phyloP scores from a whole-genome alignment of 2,797 vertebrate species.

The Scolopax bukidnonensis region DNA sequence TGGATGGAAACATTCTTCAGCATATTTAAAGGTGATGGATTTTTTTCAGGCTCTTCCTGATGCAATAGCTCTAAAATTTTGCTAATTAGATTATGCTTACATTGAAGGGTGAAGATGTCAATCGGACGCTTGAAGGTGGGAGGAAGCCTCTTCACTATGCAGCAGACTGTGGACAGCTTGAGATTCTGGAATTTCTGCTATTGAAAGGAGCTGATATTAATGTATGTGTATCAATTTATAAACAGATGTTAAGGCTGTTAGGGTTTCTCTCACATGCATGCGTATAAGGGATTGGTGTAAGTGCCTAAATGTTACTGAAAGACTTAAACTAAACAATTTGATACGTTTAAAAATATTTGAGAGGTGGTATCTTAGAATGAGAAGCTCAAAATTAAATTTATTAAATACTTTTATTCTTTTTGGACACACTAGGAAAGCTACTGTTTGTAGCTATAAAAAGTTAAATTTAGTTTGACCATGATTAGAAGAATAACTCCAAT shows the following conservation, averaged over 20 bases:
- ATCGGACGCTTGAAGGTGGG: constrained; percentile 87
- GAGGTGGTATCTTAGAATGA: neutral
- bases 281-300: neutral
- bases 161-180: constrained; percentile 90
- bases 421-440: neutral
- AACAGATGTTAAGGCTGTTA: neutral
- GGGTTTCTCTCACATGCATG: neutral
- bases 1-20: neutral
- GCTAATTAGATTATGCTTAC: neutral
- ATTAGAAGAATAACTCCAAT: neutral
- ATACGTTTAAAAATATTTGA: neutral
- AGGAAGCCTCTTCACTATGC: constrained; percentile 94
- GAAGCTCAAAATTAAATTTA: neutral
- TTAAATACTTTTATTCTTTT: neutral
- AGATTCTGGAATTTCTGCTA: constrained; percentile 90
- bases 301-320: neutral
- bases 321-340: neutral
- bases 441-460: neutral
- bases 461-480: neutral
- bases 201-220: constrained; percentile 94
- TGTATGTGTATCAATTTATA: constrained; percentile 78
- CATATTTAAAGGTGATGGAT: neutral
- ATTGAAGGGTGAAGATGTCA: constrained; percentile 89
- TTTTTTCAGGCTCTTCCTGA: neutral
- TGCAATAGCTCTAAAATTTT: neutral